Conservation (phyloP, 2,888 invertebrate genomes). For the Drosophila nr. perissopoda region DNA sequence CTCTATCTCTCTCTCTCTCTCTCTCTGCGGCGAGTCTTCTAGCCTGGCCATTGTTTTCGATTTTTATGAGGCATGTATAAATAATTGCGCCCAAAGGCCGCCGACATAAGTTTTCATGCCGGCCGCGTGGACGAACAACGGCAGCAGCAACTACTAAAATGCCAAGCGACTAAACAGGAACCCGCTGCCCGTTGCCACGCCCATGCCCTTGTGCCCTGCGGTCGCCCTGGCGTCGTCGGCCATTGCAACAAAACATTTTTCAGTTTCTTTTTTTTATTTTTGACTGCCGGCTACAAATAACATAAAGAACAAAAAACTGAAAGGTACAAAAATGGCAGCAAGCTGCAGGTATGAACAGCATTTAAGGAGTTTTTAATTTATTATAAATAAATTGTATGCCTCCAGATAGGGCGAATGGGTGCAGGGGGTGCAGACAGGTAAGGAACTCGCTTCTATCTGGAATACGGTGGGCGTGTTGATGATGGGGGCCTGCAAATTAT, state of each 20-base stretch:
- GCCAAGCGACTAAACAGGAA: conserved; percentile 65
- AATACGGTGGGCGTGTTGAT: conserved; percentile 71
- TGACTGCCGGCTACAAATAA: conserved; percentile 66
- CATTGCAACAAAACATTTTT: conserved; percentile 53
- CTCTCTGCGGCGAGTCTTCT: conserved; percentile 23
- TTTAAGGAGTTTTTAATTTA: conserved; percentile 84
- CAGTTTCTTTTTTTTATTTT: conserved; percentile 23
- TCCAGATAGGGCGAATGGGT: conserved; percentile 24
- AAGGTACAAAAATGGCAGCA: conserved; percentile 51
- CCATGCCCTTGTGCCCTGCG: conserved; percentile 43
- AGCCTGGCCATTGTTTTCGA: conserved; percentile 76
- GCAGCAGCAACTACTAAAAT: conserved; percentile 47
- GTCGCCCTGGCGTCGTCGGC: conserved; percentile 35
- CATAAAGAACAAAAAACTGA: conserved; percentile 27
- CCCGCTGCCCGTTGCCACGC: conserved; percentile 51
- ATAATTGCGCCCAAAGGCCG: conserved; percentile 84
- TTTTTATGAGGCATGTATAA: conserved; percentile 83
- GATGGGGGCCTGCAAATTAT: conserved; percentile 77
- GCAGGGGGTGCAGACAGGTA: neutral
- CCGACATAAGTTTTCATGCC: conserved; percentile 82
- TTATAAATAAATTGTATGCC: conserved; percentile 77
- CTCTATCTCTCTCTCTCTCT: neutral
- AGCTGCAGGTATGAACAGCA: conserved; percentile 64
- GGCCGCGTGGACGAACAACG: conserved; percentile 75
- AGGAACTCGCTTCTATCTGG: conserved; percentile 41